Evolutionary conservation across 1,140 invertebrate species (phyloP).

Genomic region (Zaprionus ornatus): DNA sequence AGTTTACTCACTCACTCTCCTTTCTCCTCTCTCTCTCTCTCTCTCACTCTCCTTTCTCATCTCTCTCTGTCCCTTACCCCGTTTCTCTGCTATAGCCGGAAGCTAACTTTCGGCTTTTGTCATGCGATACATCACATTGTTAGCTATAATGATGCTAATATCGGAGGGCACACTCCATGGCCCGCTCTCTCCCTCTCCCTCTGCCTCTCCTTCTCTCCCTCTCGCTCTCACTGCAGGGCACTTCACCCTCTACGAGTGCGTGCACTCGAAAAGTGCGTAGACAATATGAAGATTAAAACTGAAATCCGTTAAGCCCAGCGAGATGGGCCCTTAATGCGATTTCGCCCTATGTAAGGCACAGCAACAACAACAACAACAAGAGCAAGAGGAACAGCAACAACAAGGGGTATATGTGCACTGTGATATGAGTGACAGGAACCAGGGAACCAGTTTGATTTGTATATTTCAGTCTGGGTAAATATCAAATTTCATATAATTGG

Average conservation of each 20-base stretch:
- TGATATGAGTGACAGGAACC: conserved; percentile 28
- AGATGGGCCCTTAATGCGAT: conserved; percentile 73
- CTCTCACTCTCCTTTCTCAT: neutral
- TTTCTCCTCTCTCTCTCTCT: neutral
- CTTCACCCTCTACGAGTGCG: conserved; percentile 8
- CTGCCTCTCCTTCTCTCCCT: neutral
- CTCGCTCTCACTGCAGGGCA: conserved; percentile 22
- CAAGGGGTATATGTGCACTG: conserved; percentile 25
- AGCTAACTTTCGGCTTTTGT: conserved; percentile 42
- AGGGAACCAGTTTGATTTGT: conserved; percentile 54
- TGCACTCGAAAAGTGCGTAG: conserved; percentile 37
- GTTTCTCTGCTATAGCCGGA: conserved; percentile 4
- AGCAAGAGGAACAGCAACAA: neutral
- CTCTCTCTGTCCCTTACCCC: neutral
- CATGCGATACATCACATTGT: conserved; percentile 39
- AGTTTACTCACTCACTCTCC: neutral
- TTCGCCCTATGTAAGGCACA: conserved; percentile 47
- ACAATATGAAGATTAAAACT: conserved; percentile 67
- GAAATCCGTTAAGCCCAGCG: conserved; percentile 74
- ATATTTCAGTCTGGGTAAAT: conserved; percentile 37
- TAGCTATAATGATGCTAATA: conserved; percentile 44
- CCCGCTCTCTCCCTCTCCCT: neutral
- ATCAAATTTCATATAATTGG: conserved; percentile 78
- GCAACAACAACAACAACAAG: neutral
- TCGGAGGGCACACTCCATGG: conserved; percentile 25